Percentiles rank a stretch among this genome's conserved stretches.
These are phyloP conservation scores for Salminus brasiliensis DNA, from an alignment of 2,113 vertebrate species.

Conservation along the genomic window DNA sequence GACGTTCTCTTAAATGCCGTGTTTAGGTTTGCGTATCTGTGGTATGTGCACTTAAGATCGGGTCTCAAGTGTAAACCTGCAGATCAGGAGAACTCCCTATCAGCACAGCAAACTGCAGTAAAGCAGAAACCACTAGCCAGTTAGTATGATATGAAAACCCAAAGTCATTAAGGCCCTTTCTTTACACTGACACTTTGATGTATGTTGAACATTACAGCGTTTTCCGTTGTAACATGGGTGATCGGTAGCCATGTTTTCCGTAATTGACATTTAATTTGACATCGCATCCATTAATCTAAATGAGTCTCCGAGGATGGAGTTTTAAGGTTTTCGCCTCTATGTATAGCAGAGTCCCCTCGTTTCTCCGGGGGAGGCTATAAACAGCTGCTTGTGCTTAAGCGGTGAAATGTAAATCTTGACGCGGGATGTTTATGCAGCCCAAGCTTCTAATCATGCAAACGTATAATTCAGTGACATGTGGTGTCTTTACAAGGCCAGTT, in stretches of 20 bases:
- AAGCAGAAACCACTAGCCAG: constrained; percentile 22
- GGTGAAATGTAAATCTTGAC: constrained; percentile 81
- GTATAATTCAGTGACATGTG: constrained; percentile 79
- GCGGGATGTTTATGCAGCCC: constrained; percentile 79
- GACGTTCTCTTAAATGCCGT: constrained; percentile 48
- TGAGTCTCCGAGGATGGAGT: constrained; percentile 32
- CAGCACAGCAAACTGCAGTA: constrained; percentile 34
- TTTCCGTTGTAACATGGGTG: constrained; percentile 29
- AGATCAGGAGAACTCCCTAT: constrained; percentile 28
- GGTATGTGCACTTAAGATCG: constrained; percentile 51
- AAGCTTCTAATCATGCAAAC: constrained; percentile 82
- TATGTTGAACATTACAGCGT: constrained; percentile 19
- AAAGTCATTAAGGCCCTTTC: constrained; percentile 8
- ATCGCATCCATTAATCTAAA: constrained; percentile 61
- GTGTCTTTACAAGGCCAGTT: constrained; percentile 79
- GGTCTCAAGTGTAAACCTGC: constrained; percentile 53
- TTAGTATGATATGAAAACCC: constrained; percentile 13
- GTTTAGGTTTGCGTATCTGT: constrained; percentile 49
- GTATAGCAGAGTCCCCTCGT: constrained; percentile 44
- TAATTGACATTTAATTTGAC: constrained; percentile 53
- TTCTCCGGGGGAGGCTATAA: constrained; percentile 69
- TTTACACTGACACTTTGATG: constrained; percentile 35
- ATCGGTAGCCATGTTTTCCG: constrained; percentile 46
- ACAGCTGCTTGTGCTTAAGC: constrained; percentile 81
- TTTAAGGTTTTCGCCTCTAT: constrained; percentile 47